These are phyloP conservation scores for Perca schrenkii DNA, from an alignment of 2,113 vertebrate species.

Conservation along the genomic window DNA sequence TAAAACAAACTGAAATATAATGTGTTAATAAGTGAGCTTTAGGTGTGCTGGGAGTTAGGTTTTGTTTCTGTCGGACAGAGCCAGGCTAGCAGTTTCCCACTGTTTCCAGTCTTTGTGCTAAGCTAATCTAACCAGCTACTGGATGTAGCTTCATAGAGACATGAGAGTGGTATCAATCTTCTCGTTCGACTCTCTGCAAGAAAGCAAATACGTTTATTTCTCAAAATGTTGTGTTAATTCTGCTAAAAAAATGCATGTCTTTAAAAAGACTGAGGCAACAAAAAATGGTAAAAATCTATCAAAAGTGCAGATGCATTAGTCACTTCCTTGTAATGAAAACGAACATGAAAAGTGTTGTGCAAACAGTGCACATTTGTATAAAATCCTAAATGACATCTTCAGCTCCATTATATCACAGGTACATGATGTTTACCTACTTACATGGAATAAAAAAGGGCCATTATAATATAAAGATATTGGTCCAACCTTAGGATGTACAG, in stretches of 20 bases:
- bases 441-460: not conserved
- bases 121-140: not conserved
- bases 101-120: not conserved
- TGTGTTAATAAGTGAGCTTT: not conserved
- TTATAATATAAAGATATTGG: not conserved
- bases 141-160: not conserved
- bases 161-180: not conserved
- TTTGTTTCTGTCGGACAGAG: not conserved
- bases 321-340: not conserved
- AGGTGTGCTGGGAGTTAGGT: too few species aligned
- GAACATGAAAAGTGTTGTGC: too few species aligned
- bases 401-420: not conserved
- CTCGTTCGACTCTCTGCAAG: not conserved
- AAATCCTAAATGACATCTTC: not conserved
- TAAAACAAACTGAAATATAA: not conserved
- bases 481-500: slow-evolving; percentile 7
- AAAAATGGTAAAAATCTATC: not conserved
- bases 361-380: not conserved
- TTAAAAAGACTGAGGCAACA: too few species aligned
- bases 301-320: too few species aligned
- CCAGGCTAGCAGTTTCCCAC: not conserved
- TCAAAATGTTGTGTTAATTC: too few species aligned
- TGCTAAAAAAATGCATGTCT: too few species aligned
- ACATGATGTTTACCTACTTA: too few species aligned
- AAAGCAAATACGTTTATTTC: too few species aligned